A percentile compares a stretch with the other conserved stretches of the same genome.
These are phyloP conservation scores for Hirundo rustica DNA, from an alignment of 2,797 vertebrate species.

Conservation along the genomic window DNA sequence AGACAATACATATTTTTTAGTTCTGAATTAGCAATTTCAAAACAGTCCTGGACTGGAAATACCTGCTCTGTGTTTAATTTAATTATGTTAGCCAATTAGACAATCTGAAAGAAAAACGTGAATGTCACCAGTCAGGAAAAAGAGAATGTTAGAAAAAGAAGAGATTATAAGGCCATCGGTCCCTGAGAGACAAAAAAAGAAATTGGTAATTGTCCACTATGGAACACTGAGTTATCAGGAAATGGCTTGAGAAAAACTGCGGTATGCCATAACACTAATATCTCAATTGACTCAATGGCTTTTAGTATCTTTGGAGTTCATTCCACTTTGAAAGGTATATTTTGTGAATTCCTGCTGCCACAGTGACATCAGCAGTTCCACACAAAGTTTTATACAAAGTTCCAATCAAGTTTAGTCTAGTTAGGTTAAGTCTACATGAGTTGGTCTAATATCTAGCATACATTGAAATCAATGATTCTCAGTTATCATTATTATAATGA, in stretches of 20 bases:
- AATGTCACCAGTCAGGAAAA: background rate
- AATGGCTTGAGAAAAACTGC: background rate
- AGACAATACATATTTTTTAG: background rate
- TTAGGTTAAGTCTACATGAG: background rate
- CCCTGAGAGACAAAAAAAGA: background rate
- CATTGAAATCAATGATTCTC: background rate
- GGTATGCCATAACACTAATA: background rate
- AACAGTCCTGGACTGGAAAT: background rate
- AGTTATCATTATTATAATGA: background rate
- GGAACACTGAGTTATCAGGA: background rate
- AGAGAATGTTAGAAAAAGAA: background rate
- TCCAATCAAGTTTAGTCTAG: background rate
- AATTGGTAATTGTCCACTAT: slow-evolving; percentile 29
- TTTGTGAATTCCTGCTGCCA: background rate
- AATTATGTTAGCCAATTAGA: slow-evolving; percentile 21
- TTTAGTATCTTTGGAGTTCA: background rate
- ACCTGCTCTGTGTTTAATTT: background rate
- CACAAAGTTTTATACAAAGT: background rate
- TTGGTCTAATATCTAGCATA: background rate
- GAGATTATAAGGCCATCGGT: background rate
- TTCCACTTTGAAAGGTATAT: background rate
- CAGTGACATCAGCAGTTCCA: background rate
- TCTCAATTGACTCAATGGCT: background rate
- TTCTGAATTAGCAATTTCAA: background rate
- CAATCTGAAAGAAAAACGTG: background rate